Evolutionary conservation across 2,113 vertebrate species (phyloP).

Genomic region (Pterocles burchelli): DNA sequence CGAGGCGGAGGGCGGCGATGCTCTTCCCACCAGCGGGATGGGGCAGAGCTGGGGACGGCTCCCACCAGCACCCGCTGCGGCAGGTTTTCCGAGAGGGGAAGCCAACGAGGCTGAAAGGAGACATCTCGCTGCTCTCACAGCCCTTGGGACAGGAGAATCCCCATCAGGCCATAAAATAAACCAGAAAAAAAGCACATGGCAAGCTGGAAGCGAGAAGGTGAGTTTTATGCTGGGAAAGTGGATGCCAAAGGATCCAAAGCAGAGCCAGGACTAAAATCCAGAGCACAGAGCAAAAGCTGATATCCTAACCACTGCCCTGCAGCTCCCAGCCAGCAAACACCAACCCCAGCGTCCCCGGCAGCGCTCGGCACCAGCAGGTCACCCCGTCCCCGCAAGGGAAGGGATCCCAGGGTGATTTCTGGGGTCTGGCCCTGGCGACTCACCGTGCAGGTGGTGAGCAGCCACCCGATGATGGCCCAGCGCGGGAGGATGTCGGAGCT

Average conservation of each 20-base stretch:
- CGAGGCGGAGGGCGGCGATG: fast-evolving
- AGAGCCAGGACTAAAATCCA: not conserved
- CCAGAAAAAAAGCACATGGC: not conserved
- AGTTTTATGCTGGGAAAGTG: not conserved
- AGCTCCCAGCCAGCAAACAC: not conserved
- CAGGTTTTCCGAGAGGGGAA: not conserved
- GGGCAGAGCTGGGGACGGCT: not conserved
- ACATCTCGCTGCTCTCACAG: not conserved
- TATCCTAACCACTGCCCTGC: not conserved
- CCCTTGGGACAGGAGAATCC: not conserved
- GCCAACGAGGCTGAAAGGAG: not conserved
- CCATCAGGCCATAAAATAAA: not conserved
- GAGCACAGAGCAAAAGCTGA: not conserved
- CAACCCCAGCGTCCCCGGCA: not conserved
- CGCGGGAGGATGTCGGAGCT: constrained; percentile 97
- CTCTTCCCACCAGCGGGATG: not conserved
- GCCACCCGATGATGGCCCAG: constrained; percentile 98
- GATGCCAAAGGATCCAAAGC: not conserved
- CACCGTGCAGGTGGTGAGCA: constrained; percentile 97
- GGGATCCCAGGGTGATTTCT: fast-evolving
- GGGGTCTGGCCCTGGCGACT: not conserved
- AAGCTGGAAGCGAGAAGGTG: not conserved
- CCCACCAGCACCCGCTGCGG: fast-evolving
- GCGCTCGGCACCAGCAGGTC: not conserved
- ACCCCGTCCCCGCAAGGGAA: not conserved